phyloP scores from a whole-genome alignment of 2,797 vertebrate genomes.

The Oreonectes daqikongensis region DNA sequence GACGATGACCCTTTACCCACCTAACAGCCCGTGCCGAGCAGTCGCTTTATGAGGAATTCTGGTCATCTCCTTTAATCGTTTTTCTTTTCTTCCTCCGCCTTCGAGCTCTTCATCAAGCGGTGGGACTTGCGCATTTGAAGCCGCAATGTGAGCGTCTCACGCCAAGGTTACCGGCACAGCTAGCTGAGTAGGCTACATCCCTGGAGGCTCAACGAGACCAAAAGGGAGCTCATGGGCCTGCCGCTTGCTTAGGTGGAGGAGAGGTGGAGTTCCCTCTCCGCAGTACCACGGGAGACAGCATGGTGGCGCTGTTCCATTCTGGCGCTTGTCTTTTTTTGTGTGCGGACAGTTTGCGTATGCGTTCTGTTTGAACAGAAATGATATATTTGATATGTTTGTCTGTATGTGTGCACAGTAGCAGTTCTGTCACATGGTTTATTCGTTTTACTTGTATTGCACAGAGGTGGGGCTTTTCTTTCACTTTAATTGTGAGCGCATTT shows the following conservation, averaged over 20 bases:
- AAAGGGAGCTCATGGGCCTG: slow-evolving; percentile 27
- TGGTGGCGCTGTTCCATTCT: slow-evolving; percentile 5
- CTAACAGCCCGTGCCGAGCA: slow-evolving; percentile 67
- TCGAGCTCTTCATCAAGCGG: slow-evolving; percentile 70
- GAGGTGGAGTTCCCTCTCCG: not conserved
- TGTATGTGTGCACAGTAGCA: slow-evolving; percentile 50
- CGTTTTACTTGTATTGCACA: slow-evolving; percentile 64
- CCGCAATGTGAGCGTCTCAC: slow-evolving; percentile 65
- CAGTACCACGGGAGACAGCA: slow-evolving; percentile 1
- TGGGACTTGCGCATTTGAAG: slow-evolving; percentile 58
- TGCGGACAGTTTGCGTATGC: slow-evolving; percentile 30
- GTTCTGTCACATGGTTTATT: slow-evolving; percentile 42
- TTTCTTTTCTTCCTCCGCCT: slow-evolving; percentile 68
- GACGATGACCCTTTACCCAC: slow-evolving; percentile 96
- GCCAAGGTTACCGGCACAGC: slow-evolving; percentile 60
- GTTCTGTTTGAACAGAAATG: slow-evolving; percentile 46
- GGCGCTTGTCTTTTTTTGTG: slow-evolving; percentile 34
- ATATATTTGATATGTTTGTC: slow-evolving; percentile 28
- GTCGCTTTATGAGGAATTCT: slow-evolving; percentile 25
- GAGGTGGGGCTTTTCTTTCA: slow-evolving; percentile 52
- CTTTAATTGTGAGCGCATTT: slow-evolving; percentile 55
- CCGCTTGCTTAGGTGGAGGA: slow-evolving; percentile 32
- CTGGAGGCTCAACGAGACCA: slow-evolving; percentile 36
- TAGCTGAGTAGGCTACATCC: slow-evolving; percentile 47
- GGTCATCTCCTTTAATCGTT: slow-evolving; percentile 57